Evolutionary conservation across 2,888 invertebrate genomes (phyloP), one percentile per base, ranked within the genome.

Genomic region (Oeneis ivallda): DNA sequence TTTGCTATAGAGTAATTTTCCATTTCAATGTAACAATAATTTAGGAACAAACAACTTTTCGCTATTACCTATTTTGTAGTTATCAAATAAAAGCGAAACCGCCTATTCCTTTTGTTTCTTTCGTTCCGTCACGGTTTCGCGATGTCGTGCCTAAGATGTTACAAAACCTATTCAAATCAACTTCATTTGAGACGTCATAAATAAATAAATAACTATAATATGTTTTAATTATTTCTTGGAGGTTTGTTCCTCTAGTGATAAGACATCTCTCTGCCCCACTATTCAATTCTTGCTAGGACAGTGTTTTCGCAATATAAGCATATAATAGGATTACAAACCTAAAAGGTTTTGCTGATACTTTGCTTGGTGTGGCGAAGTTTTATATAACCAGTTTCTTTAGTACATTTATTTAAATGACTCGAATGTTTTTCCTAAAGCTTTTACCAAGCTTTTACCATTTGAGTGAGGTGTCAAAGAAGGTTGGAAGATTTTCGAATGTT

Each of bases 281-380:
- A 65, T 65, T 62, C 69, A 57, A 53, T 61, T 57, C 41, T 64
- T 47, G 41, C 26, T 62, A 56, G 49, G 34, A 66, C 17, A 47
- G 45, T 70, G 64, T 58, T 67, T 64, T 64, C 57, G 65, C 60
- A 61, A 69, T 65, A 71, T 71, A 70, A 69, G 70, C 69, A 68
- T 73, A 67, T 69, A 70, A 72, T 71, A 72, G 71, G 75, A 75
- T 76, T 73, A 75, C 71, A 57, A 56, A 70, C 72, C 71, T 76
- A 75, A 77, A 76, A 77, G 77, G 77, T 74, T 75, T 74, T 72
- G 74, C 50, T 56, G 49, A 62, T 49, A 64, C 57, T 61, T 64
- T 62, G 47, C 65, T 67, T 65, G 59, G 66, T 68, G 66, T 65
- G 71, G 67, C 60, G 64, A 62, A 69, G 72, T 71, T 73, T 67